Evolutionary conservation across 2,888 invertebrate genomes (phyloP).

Genomic region (Glyphotaelius pellucidus): DNA sequence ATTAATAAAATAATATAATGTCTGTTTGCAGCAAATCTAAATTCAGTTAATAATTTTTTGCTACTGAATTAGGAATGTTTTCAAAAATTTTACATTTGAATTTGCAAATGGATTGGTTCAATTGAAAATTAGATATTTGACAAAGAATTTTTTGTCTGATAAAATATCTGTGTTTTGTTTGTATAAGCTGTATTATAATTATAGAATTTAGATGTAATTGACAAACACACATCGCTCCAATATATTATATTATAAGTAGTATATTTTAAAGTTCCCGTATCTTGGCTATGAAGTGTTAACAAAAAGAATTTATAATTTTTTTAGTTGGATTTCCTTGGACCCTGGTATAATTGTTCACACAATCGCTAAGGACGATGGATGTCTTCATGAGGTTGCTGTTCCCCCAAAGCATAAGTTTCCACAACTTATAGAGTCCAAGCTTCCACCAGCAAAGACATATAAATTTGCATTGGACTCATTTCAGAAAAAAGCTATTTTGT

Average conservation of each 20-base stretch:
- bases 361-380: conserved; percentile 93
- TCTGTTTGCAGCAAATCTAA: neutral
- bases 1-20: no score
- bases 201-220: neutral
- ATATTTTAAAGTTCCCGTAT: neutral
- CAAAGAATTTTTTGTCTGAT: neutral
- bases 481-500: conserved; percentile 96
- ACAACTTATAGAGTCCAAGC: conserved; percentile 77
- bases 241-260: no score
- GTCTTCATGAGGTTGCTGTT: conserved; percentile 96
- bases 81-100: neutral
- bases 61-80: neutral
- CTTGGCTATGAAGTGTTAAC: neutral
- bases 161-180: neutral
- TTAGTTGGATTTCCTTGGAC: conserved; percentile 77
- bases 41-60: neutral
- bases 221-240: neutral
- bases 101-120: neutral
- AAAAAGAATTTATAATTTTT: neutral
- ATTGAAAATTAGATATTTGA: neutral
- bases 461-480: conserved; percentile 97
- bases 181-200: neutral
- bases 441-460: conserved; percentile 93
- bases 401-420: conserved; percentile 91
- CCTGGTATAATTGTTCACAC: conserved; percentile 92